phyloP scores from a whole-genome alignment of 2,797 vertebrate genomes.

The Urophycis tenuis region DNA sequence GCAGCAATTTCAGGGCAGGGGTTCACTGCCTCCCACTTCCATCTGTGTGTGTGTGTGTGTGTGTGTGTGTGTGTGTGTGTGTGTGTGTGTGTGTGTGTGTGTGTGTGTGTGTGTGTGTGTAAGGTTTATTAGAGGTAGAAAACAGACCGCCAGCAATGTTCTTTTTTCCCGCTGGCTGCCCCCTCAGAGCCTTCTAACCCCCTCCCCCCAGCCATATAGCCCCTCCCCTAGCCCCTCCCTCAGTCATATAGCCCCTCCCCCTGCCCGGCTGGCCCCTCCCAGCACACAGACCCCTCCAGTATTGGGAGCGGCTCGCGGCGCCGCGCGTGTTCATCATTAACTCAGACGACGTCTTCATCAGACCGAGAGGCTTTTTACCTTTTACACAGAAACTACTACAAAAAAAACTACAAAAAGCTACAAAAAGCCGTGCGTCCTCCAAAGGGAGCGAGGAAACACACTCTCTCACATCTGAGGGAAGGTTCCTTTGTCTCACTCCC shows the following conservation, averaged over 20 bases:
- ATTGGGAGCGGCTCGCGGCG: no score
- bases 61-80: neutral
- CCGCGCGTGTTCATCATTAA: no score
- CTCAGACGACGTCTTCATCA: constrained; percentile 53
- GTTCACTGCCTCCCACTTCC: no score
- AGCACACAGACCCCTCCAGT: no score
- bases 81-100: no score
- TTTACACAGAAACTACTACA: constrained; percentile 2
- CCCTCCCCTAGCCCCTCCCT: no score
- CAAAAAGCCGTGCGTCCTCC: neutral
- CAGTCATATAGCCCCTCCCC: no score
- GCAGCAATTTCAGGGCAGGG: no score
- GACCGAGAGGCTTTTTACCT: constrained; percentile 42
- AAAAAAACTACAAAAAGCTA: no score
- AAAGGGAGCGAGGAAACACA: neutral
- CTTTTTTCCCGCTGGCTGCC: neutral
- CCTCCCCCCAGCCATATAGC: neutral
- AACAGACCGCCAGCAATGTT: neutral
- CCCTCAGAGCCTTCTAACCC: neutral
- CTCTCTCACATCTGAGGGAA: neutral
- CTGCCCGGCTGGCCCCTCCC: no score
- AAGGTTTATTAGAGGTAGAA: neutral
- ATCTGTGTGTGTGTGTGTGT: neutral
- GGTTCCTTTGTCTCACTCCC: neutral
- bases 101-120: no score